Evolutionary conservation across 2,797 vertebrate species (phyloP), one percentile per base, ranked within the genome.

Genomic region (Danio aesculapii): DNA sequence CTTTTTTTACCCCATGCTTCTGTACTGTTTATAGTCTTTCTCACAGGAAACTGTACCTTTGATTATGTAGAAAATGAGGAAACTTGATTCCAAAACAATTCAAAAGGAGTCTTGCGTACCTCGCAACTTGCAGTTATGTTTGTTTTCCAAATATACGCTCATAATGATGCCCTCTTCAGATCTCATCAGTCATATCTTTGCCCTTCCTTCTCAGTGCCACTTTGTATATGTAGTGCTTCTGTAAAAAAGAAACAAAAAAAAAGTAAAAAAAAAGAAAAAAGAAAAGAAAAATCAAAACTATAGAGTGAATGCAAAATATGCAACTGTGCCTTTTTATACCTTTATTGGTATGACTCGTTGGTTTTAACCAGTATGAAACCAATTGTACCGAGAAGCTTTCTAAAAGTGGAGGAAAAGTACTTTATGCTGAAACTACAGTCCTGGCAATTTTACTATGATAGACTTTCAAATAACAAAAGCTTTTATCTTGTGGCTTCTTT

Each of bases 311-410:
- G 96, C 97, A 94, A 98, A 95, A 96, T 97, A 98, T 98, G 97
- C 97, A 98, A 98, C 95, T 96, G 98, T 99, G 98, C 98, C 98
- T 99, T 99, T 94, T 99, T 99, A 97, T 98, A 98, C 95, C 96
- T 92, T 87, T 81, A 92, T 94, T 91, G 96, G 96, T 97, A 97
- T 94, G 95, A 94, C 95, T 94, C 91, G 92, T 92, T 90, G 93
- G 93, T 94, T 95, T 92, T 95, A 93, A 95, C 95, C 93, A 93
- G 93, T 95, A 90, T 90, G 89, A 89, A 91, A 92, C 87, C 87
- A 89, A 89, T 93, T 92, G 90, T 89, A 93, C 91, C 92, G 93
- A 95, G 92, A 93, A 94, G 94, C 93, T 96, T 92, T 91, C 88
- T 92, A 94, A 94, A 80, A 88, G 92, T 90, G 74, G 91, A 90